Evolutionary conservation across 1,140 invertebrate genomes (phyloP).

Genomic region (Achroia grisella): DNA sequence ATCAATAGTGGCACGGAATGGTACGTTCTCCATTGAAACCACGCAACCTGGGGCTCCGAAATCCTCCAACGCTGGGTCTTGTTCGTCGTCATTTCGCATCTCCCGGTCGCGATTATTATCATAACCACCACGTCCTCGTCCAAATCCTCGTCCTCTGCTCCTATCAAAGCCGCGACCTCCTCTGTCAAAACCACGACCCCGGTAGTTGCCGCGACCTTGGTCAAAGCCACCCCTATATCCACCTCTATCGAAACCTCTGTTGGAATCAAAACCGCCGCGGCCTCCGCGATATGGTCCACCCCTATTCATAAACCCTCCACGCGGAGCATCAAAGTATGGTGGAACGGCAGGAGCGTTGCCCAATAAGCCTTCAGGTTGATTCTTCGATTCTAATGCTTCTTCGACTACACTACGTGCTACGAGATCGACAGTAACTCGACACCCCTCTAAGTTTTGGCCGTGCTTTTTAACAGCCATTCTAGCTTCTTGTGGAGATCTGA

Average conservation of each 20-base stretch:
- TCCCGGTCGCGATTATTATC: conserved; percentile 20
- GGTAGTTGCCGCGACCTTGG: conserved; percentile 13
- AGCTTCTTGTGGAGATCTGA: conserved; percentile 80
- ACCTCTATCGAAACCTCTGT: conserved; percentile 28
- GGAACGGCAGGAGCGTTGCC: conserved; percentile 20
- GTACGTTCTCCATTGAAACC: conserved; percentile 88
- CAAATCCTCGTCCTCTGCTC: conserved; percentile 50
- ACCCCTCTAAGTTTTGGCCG: conserved; percentile 78
- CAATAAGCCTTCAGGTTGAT: conserved; percentile 17
- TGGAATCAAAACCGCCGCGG: conserved; percentile 31
- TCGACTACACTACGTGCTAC: conserved; percentile 75
- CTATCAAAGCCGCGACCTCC: conserved; percentile 42
- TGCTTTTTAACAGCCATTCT: conserved; percentile 81
- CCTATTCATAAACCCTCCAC: conserved; percentile 26
- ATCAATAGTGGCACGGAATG: conserved; percentile 87
- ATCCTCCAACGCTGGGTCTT: conserved; percentile 68
- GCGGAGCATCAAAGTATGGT: conserved; percentile 32
- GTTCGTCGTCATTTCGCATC: conserved; percentile 25
- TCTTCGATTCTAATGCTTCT: conserved; percentile 56
- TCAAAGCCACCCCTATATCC: conserved; percentile 42
- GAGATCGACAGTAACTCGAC: conserved; percentile 78
- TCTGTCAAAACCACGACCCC: conserved; percentile 20
- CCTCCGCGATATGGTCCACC: conserved; percentile 41
- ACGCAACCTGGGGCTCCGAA: conserved; percentile 89
- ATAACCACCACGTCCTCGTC: conserved; percentile 20